phyloP scores from a whole-genome alignment of 1,140 invertebrate genomes.

The Trypoxylus dichotomus region DNA sequence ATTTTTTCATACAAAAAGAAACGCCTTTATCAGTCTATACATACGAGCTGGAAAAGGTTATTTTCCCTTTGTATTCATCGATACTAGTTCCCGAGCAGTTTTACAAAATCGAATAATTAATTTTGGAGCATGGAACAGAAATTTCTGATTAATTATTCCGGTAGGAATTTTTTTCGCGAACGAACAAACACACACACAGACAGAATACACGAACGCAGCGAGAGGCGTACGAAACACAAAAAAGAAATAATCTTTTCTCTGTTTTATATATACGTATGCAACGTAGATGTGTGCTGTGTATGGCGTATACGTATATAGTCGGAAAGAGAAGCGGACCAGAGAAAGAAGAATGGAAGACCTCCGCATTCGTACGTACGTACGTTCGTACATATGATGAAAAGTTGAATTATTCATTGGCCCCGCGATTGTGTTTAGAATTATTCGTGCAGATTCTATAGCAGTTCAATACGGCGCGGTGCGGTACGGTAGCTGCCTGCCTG shows the following conservation, averaged over 20 bases:
- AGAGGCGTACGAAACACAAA: not conserved
- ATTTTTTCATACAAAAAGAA: too few relatives aligned
- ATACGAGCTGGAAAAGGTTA: too few relatives aligned
- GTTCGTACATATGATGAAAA: constrained; percentile 25
- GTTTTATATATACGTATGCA: too few relatives aligned
- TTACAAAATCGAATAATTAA: constrained; percentile 15
- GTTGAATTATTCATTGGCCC: constrained; percentile 40
- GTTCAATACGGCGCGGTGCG: constrained; percentile 37
- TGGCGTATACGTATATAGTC: not conserved
- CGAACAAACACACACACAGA: not conserved
- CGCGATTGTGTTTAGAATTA: constrained; percentile 44
- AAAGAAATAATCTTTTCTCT: constrained; percentile 6
- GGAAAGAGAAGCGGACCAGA: not conserved
- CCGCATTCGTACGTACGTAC: not conserved
- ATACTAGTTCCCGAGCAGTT: not conserved
- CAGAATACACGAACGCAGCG: not conserved
- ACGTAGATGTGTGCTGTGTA: not conserved
- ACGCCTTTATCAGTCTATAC: too few relatives aligned
- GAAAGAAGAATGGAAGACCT: not conserved
- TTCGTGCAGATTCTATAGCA: constrained; percentile 45
- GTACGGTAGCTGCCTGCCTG: not conserved
- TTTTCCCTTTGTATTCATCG: not conserved
- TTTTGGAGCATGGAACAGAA: not conserved
- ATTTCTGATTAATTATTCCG: constrained; percentile 25
- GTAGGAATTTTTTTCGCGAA: not conserved